Conservation (phyloP, 2,888 invertebrate genomes). For the Automeris io region DNA sequence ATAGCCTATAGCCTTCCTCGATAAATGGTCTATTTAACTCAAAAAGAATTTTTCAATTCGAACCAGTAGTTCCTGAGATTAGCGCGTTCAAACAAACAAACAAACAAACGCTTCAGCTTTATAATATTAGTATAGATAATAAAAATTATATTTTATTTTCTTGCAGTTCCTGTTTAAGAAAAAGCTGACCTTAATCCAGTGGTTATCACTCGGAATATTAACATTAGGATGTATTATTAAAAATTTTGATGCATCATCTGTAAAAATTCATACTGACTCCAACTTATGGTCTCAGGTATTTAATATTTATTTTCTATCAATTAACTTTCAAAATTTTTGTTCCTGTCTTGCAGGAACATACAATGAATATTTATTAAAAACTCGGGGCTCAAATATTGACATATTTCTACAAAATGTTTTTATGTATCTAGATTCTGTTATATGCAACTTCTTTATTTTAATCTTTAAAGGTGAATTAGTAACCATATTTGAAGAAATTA, state of each 20-base stretch:
- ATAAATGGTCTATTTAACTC: no score
- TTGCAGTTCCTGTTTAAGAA: slow-evolving; percentile 93
- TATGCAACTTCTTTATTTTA: slow-evolving; percentile 90
- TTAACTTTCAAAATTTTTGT: slow-evolving; percentile 88
- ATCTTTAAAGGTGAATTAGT: slow-evolving; percentile 80
- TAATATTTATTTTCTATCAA: slow-evolving; percentile 80
- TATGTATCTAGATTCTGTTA: slow-evolving; percentile 95
- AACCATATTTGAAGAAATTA: slow-evolving; percentile 77
- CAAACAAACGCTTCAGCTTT: no score
- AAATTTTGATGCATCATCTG: slow-evolving; percentile 80
- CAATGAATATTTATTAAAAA: slow-evolving; percentile 95
- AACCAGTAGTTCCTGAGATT: no score
- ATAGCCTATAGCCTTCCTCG: no score
- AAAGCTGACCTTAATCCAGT: slow-evolving; percentile 86
- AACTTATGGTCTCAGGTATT: slow-evolving; percentile 57
- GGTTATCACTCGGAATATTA: slow-evolving; percentile 91
- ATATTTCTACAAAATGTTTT: slow-evolving; percentile 96
- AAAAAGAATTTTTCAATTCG: no score
- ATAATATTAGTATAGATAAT: no score
- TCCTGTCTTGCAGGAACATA: slow-evolving; percentile 97
- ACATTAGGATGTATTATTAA: slow-evolving; percentile 95
- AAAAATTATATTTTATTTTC: no score
- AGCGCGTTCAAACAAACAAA: no score
- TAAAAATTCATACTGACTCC: slow-evolving; percentile 34
- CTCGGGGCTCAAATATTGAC: slow-evolving; percentile 88